Base-by-base conservation (phyloP, 2,797 vertebrate genomes). In the Microhierax caerulescens region DNA sequence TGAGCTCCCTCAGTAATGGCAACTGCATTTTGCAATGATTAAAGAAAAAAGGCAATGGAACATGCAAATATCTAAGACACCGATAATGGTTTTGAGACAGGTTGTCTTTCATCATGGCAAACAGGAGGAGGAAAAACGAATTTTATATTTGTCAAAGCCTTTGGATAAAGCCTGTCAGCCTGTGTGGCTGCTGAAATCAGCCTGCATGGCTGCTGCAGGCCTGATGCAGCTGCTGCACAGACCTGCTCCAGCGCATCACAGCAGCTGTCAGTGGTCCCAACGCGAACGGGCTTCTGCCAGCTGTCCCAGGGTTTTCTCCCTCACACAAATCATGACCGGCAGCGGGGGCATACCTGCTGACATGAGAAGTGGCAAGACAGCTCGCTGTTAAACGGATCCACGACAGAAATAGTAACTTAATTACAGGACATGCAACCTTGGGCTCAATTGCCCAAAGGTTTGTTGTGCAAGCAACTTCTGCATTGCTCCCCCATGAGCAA, bases 131-230 rank as follows among this genome's bases (percentile, higher is more conserved):
- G 18, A 37, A 64, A 74, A 72, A 2, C 8, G 41, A 48, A 22
- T 32, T 69, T 47, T 54, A 2, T 50, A 17, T 65, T 96, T 96
- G 84, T 93, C 93, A 96, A 94, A 72, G 59, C 94, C 86, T 96
- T 93, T 92, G 93, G 85, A 24, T 48, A 64, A 85, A 85, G 43
- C 20, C 56, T 39, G 43, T 30, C n/a, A 41, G 47, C 15, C 56
- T 45, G 37, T 12, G 4, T 8, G 1, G 2, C 80, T 70, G 34
- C 54, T 0, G 2, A 85, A 34, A 13, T 41, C 80, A 19, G 30
- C 36, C 41, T 37, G 37, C 11, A 0, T 1, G 41, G 78, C 41
- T 56, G 22, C 64, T 41, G 69, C 22, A 14, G 19, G 41, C 43
- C 37, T 36, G 43, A 7, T 5, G 63, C 19, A 15, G 51, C 72